phyloP scores from a whole-genome alignment of 2,888 invertebrate genomes.

The Trachelus stipa region DNA sequence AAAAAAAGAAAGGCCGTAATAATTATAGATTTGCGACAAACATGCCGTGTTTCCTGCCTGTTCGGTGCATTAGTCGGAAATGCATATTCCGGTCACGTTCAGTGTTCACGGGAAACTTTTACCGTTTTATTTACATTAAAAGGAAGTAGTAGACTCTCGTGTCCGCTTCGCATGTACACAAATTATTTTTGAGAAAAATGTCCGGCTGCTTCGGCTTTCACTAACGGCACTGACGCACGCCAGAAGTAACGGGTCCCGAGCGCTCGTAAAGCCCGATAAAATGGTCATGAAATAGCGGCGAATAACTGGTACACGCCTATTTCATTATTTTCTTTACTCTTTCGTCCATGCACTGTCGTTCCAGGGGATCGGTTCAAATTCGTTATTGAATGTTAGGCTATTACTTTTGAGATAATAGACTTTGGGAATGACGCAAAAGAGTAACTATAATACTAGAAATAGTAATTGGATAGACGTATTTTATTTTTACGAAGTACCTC shows the following conservation, averaged over 20 bases:
- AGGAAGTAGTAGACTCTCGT: background rate
- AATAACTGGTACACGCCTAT: background rate
- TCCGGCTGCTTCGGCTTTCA: slow-evolving; percentile 5
- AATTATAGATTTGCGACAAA: background rate
- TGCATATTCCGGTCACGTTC: background rate
- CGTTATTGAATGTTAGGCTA: background rate
- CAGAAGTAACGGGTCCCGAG: background rate
- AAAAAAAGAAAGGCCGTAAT: background rate
- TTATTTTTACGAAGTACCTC: background rate
- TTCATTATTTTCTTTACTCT: background rate
- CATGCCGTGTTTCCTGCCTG: background rate
- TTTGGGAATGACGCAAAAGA: background rate
- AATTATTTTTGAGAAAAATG: slow-evolving; percentile 6
- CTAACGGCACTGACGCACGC: background rate
- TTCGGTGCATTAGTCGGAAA: background rate
- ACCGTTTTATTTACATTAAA: background rate
- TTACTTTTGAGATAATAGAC: background rate
- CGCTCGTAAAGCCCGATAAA: background rate
- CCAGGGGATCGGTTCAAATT: background rate
- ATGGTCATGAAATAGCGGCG: background rate
- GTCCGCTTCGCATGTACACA: background rate
- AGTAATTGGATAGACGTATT: background rate
- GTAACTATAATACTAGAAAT: too few relatives aligned
- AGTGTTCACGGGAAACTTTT: slow-evolving; percentile 1
- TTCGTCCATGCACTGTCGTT: background rate